Conservation (phyloP, 2,888 invertebrate species). For the Eugnorisma glareosa region DNA sequence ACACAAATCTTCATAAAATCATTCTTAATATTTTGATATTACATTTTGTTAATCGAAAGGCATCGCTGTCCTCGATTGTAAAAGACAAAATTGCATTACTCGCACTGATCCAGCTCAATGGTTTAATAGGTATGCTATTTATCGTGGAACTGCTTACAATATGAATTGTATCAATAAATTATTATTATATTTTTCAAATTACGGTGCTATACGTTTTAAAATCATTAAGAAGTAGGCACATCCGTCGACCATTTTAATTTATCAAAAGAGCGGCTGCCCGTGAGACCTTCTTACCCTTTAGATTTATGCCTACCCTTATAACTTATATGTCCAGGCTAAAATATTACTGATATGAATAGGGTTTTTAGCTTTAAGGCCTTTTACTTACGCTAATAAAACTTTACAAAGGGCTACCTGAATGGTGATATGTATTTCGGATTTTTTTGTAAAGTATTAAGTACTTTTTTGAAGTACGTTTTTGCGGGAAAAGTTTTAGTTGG, state of each 20-base stretch:
- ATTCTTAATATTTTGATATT: not conserved
- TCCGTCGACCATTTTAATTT: slow-evolving; percentile 14
- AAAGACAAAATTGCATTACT: not conserved
- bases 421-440: slow-evolving; percentile 1
- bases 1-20: not conserved
- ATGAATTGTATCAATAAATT: not conserved
- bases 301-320: slow-evolving; percentile 34
- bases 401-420: slow-evolving; percentile 10
- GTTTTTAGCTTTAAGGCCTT: not conserved
- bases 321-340: slow-evolving; percentile 25
- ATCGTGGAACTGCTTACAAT: not conserved
- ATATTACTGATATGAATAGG: slow-evolving; percentile 41
- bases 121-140: not conserved
- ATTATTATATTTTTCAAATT: not conserved
- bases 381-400: slow-evolving; percentile 35
- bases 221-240: not conserved
- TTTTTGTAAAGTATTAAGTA: slow-evolving; percentile 11
- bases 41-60: not conserved
- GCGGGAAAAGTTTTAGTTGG: not conserved
- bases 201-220: not conserved
- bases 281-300: slow-evolving; percentile 17
- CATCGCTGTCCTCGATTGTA: not conserved
- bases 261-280: slow-evolving; percentile 24
- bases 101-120: not conserved
- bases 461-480: not conserved